phyloP scores from a whole-genome alignment of 2,113 vertebrate genomes.

The Thalassarche chlororhynchos region DNA sequence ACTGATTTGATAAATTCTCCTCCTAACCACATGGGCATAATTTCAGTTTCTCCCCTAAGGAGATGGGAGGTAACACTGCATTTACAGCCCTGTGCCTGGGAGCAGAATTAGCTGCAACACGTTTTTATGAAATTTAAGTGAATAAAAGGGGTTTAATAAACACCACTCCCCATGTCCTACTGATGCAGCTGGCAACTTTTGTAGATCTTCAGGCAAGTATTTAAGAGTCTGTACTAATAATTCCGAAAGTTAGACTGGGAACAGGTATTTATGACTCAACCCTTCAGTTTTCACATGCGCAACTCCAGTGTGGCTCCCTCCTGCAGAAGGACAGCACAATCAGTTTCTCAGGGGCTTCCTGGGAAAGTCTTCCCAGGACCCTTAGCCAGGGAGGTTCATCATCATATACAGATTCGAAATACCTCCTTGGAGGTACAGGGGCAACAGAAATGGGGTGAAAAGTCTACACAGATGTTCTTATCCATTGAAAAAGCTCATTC shows the following conservation, averaged over 20 bases:
- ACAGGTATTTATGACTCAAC: not conserved
- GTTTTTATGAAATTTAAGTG: not conserved
- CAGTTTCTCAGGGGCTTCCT: not conserved
- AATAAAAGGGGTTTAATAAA: not conserved
- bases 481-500: slow-evolving; percentile 68
- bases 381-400: not conserved
- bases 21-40: not conserved
- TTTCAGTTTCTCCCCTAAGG: not conserved
- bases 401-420: not conserved
- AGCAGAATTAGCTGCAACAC: not conserved
- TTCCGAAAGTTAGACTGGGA: not conserved
- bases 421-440: not conserved
- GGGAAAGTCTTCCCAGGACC: not conserved
- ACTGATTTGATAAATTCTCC: not conserved
- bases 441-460: not conserved
- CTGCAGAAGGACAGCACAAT: not conserved
- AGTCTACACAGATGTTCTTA: slow-evolving; percentile 50
- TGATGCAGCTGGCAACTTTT: not conserved
- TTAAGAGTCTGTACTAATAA: not conserved
- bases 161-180: not conserved
- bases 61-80: not conserved
- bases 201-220: not conserved
- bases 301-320: not conserved
- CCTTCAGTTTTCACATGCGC: not conserved
- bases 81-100: not conserved